These are phyloP conservation scores for Setipinna tenuifilis DNA, from an alignment of 2,797 vertebrate species.

Conservation along the genomic window DNA sequence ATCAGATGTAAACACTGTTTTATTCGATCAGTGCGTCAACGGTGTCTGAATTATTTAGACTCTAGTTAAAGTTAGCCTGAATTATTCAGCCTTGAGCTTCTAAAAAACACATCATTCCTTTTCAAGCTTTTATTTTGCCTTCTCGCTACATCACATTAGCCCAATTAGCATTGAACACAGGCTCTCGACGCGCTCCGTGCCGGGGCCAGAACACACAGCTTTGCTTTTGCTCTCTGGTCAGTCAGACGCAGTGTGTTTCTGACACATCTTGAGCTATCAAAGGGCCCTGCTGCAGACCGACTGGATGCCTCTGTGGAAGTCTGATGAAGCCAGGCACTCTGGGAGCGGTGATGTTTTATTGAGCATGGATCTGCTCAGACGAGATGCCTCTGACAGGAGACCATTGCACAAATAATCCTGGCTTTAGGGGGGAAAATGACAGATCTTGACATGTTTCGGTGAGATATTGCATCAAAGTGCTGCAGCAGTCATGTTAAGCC, in stretches of 20 bases:
- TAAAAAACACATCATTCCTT: slow-evolving; percentile 45
- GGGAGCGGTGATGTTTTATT: slow-evolving; percentile 17
- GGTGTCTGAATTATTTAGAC: slow-evolving; percentile 44
- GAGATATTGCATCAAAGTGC: slow-evolving; percentile 9
- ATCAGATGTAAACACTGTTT: slow-evolving; percentile 38
- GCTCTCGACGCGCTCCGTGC: slow-evolving; percentile 40
- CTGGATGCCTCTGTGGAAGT: background rate
- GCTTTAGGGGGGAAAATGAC: background rate
- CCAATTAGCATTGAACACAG: slow-evolving; percentile 38
- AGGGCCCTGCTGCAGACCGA: background rate
- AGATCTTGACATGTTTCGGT: slow-evolving; percentile 3
- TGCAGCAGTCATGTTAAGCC: slow-evolving; percentile 3
- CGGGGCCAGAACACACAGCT: slow-evolving; percentile 8
- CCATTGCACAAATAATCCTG: background rate
- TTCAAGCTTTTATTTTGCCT: slow-evolving; percentile 24
- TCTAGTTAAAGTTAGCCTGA: slow-evolving; percentile 27
- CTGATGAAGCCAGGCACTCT: background rate
- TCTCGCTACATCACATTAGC: slow-evolving; percentile 46
- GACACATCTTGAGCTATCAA: slow-evolving; percentile 33
- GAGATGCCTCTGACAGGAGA: background rate
- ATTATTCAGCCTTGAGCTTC: slow-evolving; percentile 41
- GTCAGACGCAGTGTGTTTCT: slow-evolving; percentile 49
- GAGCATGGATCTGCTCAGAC: background rate
- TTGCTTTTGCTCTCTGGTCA: slow-evolving; percentile 45
- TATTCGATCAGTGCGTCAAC: slow-evolving; percentile 42